Evolutionary conservation across 2,888 invertebrate genomes (phyloP), one percentile per base, ranked within the genome.

Genomic region (Terebella lapidaria): DNA sequence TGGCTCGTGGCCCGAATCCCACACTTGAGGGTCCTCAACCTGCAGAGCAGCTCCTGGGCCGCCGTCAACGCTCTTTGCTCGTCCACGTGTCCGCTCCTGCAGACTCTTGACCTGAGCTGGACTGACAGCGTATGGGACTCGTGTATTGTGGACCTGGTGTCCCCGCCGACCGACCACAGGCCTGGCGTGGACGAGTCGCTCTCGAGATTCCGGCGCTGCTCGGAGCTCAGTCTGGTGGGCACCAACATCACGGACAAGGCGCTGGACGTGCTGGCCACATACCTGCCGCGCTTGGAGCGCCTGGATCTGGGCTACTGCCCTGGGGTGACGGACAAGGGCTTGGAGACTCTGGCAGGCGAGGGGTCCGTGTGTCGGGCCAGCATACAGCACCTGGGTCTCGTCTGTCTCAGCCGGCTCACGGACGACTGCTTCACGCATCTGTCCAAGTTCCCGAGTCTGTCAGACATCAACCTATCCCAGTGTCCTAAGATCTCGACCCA

Each of bases 211-310:
- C 86, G 91, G 47, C 88, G 90, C 68, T 81, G 94, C 29, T 86
- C 86, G 65, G 87, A 86, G 58, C 83, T 95, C 22, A 86, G 87
- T 64, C 82, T 94, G 57, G 89, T 91, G 15, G 94, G 94, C 15
- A 92, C 92, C 0, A 92, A 93, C 72, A 87, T 95, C 65, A 90
- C 92, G 0, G 94, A 94, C 77, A 88, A 91, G n/a, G 87, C 91
- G 0, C 84, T 92, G 80, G 85, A 77, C 56, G 71, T 78, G 28
- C 70, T 81, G 25, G 71, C 75, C 10, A 72, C 74, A 52, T 72
- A 80, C 64, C 61, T 81, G 57, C 72, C 69, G 3, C 64, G 65
- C 10, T 83, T 94, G 57, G 85, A 86, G 59, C 87, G 87, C 67
- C 81, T 94, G 69, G 91, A 92, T 82, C 84, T 94, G 87, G 91